Conservation (phyloP, 2,888 invertebrate species). For the Stratiomys singularior region DNA sequence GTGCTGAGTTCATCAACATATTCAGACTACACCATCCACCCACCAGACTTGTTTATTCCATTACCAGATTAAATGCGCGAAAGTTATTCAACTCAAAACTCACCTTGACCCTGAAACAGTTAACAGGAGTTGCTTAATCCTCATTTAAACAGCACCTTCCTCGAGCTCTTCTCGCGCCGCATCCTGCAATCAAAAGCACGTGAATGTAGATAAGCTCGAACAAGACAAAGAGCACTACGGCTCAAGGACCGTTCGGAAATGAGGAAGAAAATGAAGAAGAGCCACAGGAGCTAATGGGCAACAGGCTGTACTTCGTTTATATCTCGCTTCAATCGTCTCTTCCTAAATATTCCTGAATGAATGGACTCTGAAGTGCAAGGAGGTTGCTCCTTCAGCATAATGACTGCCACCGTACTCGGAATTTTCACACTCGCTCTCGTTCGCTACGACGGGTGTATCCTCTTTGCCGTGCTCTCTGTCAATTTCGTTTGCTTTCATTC, state of each 20-base stretch:
- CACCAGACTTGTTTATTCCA: too few relatives aligned
- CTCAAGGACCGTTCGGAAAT: slow-evolving; percentile 46
- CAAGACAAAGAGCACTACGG: slow-evolving; percentile 47
- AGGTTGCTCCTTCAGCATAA: slow-evolving; percentile 41
- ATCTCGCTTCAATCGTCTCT: slow-evolving; percentile 9
- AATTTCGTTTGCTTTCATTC: not conserved
- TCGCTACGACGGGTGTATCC: not conserved
- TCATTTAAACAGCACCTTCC: slow-evolving; percentile 46
- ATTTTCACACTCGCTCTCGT: slow-evolving; percentile 2
- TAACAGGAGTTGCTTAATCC: slow-evolving; percentile 50
- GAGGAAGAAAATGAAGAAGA: slow-evolving; percentile 45
- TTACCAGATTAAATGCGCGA: slow-evolving; percentile 29
- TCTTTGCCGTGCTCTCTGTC: not conserved
- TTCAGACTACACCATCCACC: not conserved
- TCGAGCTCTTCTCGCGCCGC: not conserved
- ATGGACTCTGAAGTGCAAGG: slow-evolving; percentile 28
- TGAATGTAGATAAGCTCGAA: slow-evolving; percentile 33
- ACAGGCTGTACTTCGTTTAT: slow-evolving; percentile 35
- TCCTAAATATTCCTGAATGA: slow-evolving; percentile 9
- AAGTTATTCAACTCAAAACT: slow-evolving; percentile 51
- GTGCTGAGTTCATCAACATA: not conserved
- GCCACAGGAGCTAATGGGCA: slow-evolving; percentile 37
- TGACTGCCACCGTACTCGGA: slow-evolving; percentile 18
- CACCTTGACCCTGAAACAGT: slow-evolving; percentile 52
- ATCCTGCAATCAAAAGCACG: slow-evolving; percentile 46